Percentiles rank a stretch among this genome's conserved stretches.
Conservation (phyloP, 2,113 vertebrate species). For the Paradoxurus hermaphroditus region DNA sequence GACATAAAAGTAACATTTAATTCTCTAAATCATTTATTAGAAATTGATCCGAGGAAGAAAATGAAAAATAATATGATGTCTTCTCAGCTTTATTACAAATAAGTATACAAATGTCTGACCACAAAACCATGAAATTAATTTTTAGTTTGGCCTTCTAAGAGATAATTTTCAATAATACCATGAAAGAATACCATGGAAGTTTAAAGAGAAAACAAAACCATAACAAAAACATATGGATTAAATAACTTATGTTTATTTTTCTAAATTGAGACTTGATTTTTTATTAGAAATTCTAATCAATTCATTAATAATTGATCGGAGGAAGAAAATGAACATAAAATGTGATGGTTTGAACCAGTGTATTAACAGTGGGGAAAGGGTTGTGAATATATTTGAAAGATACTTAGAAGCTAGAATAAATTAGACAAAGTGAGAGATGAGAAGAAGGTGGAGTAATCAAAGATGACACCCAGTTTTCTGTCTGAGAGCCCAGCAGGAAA, state of each 20-base stretch:
- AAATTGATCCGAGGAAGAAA: constrained; percentile 73
- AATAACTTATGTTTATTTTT: background rate
- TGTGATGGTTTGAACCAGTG: background rate
- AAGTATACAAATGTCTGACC: constrained; percentile 64
- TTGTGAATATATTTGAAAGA: background rate
- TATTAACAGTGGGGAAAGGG: background rate
- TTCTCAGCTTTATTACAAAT: constrained; percentile 65
- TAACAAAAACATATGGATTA: background rate
- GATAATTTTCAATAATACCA: background rate
- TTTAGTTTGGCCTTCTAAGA: background rate
- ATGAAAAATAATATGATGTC: constrained; percentile 58
- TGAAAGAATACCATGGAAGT: background rate
- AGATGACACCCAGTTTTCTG: background rate
- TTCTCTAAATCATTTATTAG: constrained; percentile 61
- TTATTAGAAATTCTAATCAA: background rate
- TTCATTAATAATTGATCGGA: background rate
- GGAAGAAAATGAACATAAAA: background rate
- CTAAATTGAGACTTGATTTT: background rate
- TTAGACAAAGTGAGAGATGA: background rate
- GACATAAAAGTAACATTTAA: constrained; percentile 34
- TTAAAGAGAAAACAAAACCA: background rate
- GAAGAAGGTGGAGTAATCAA: background rate
- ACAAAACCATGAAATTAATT: constrained; percentile 48
- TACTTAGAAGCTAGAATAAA: background rate
- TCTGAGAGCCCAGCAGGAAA: no score